Evolutionary conservation across 2,888 invertebrate species (phyloP), one percentile per base, ranked within the genome.

Genomic region (Ashinkailepas kermadecensis): DNA sequence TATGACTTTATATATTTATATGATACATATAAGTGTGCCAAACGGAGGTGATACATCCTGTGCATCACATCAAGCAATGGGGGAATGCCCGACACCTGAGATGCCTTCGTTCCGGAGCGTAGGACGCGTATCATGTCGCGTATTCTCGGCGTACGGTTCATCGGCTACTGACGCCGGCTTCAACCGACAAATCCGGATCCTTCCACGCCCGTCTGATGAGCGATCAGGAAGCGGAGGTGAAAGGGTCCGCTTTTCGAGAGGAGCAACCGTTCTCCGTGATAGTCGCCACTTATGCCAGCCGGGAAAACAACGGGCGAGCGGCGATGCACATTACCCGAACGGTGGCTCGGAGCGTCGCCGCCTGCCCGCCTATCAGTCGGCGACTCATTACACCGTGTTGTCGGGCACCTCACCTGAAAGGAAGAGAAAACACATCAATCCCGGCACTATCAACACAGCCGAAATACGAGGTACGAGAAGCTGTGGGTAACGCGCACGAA

Each of bases 351-450:
- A 10, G 70, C 6, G 13, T 12, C 65, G 65, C 8, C 65, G 9
- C n/a, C 65, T 65, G n/a, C 65, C 65, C 65, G 7, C 8, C n/a
- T n/a, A 65, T 65, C 65, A 23, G 65, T 15, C 65, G 65, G 10
- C 10, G 12, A 65, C 65, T 65, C 65, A 65, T 65, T 65, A 65
- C 8, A 65, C 65, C n/a, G 65, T 65, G 65, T 65, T 10, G 65
- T 15, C 39, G 7, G 15, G 13, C 70, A 70, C 70, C 70, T 70
- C 70, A 70, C 70, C 70, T 70, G 70, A 70, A 70, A 70, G 39
- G 25, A 70, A 70, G 70, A 70, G 70, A 70, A 70, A 70, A 13
- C 70, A 25, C 70, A 70, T 70, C 13, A 70, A 25, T 70, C 70
- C 2, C 39, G 70, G 70, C 39, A 39, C 39, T 25, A 70, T 70